A percentile compares a stretch with the other conserved stretches of the same genome.
Evolutionary conservation across 2,113 vertebrate species (phyloP).

Genomic region (Cololabis saira): DNA sequence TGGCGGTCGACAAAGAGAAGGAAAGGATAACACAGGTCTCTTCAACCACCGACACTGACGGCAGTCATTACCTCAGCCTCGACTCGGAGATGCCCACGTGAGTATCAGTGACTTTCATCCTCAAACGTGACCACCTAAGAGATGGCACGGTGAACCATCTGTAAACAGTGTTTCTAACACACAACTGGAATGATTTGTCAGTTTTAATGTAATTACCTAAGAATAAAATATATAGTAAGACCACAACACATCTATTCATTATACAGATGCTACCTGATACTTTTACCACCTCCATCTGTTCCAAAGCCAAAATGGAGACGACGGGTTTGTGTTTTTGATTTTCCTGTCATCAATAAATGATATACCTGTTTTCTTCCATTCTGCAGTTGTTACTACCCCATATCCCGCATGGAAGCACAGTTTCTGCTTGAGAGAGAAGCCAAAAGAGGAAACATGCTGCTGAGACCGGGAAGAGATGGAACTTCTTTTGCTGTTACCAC

Average conservation of each 20-base stretch:
- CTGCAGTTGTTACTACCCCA: constrained; percentile 80
- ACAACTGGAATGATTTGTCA: too few species aligned
- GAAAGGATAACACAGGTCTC: constrained; percentile 23
- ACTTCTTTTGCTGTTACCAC: constrained; percentile 80
- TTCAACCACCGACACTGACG: too few species aligned
- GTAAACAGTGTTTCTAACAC: too few species aligned
- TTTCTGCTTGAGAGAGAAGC: constrained; percentile 78
- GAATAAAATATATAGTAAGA: too few species aligned
- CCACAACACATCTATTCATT: too few species aligned
- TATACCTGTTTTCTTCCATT: background rate
- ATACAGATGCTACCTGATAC: too few species aligned
- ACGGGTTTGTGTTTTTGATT: too few species aligned
- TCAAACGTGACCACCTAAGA: too few species aligned
- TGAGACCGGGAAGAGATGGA: constrained; percentile 77
- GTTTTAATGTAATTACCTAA: too few species aligned
- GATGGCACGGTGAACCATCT: too few species aligned
- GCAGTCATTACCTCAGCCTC: background rate
- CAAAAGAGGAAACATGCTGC: constrained; percentile 82
- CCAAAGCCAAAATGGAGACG: too few species aligned
- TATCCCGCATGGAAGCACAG: constrained; percentile 82
- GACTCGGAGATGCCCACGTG: constrained; percentile 74
- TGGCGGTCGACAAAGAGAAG: constrained; percentile 79
- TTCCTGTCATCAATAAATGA: background rate
- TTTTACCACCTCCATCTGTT: too few species aligned
- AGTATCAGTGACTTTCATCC: constrained; percentile 36